Base-by-base conservation (phyloP, 2,888 invertebrate genomes). In the Cantharis nigra region DNA sequence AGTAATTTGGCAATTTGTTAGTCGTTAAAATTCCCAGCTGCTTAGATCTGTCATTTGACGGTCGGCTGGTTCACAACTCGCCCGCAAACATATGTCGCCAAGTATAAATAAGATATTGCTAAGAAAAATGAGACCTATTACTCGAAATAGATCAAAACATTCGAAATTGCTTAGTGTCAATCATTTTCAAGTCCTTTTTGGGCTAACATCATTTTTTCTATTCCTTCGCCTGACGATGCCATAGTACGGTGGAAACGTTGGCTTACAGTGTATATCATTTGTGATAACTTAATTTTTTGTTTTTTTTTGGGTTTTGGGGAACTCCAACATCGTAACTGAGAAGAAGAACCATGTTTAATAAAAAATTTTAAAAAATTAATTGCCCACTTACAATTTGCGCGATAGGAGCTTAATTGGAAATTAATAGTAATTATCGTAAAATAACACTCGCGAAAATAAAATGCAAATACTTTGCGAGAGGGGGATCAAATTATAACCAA, bases 1-100 rank as follows among this genome's bases (percentile, higher is more conserved):
- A 88, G 88, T 88, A 89, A 89, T 89, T 89, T 88, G 88, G 88
- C 88, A 89, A 89, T 89, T 89, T 89, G 89, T 89, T 89, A 88
- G 89, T 89, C 89, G 89, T 89, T 89, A 89, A 89, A 88, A 89
- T 89, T 89, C 89, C 86, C 89, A 89, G 89, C 89, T 89, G 89
- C 86, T 86, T 86, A 84, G 83, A 87, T 87, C 87, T 88, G 88
- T 89, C 88, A 88, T 88, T 89, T 88, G 88, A 84, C 87, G 89
- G 85, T 88, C 86, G 87, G 87, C 86, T 87, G 87, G 85, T 87
- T 88, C 87, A 87, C 87, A 87, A 88, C 85, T 87, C 88, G 87
- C 84, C 87, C 87, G 87, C 87, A 86, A 87, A 89, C 89, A 88
- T 85, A 85, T 87, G 87, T 84, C 83, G 83, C 82, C 82, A 80